These are phyloP conservation scores for Campoletis sonorensis DNA, from an alignment of 1,140 invertebrate genomes.

Conservation along the genomic window DNA sequence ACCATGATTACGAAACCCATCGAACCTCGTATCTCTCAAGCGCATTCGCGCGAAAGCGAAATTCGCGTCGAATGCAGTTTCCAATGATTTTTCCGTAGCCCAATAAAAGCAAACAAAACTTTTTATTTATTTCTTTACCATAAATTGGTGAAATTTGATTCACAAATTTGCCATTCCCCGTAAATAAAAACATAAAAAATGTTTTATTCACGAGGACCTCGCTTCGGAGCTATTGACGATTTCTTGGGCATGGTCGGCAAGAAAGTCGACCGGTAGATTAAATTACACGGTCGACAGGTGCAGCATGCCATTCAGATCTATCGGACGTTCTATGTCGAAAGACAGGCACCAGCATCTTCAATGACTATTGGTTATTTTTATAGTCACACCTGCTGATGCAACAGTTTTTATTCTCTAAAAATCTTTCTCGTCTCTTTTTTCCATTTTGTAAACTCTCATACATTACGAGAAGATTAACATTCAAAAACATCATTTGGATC, in stretches of 20 bases:
- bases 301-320: conserved; percentile 50
- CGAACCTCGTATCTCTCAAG: conserved; percentile 31
- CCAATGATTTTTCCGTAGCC: not conserved
- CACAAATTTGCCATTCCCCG: not conserved
- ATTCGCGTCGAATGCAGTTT: conserved; percentile 7
- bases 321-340: conserved; percentile 31
- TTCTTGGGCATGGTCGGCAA: not conserved
- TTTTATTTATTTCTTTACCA: not conserved
- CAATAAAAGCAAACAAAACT: no score
- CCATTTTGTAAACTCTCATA: not conserved
- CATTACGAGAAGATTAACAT: no score
- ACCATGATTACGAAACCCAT: conserved; percentile 39
- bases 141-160: not conserved
- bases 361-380: no score
- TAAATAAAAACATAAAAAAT: conserved; percentile 3
- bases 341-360: conserved; percentile 8
- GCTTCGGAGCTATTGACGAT: not conserved
- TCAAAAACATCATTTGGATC: no score
- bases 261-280: conserved; percentile 34
- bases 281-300: conserved; percentile 46
- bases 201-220: no score
- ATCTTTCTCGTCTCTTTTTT: not conserved
- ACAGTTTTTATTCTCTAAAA: no score
- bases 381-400: no score
- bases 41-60: conserved; percentile 23